A percentile compares a stretch with the other conserved stretches of the same genome.
Conservation (phyloP, 2,888 invertebrate species). For the Conomelus anceps region DNA sequence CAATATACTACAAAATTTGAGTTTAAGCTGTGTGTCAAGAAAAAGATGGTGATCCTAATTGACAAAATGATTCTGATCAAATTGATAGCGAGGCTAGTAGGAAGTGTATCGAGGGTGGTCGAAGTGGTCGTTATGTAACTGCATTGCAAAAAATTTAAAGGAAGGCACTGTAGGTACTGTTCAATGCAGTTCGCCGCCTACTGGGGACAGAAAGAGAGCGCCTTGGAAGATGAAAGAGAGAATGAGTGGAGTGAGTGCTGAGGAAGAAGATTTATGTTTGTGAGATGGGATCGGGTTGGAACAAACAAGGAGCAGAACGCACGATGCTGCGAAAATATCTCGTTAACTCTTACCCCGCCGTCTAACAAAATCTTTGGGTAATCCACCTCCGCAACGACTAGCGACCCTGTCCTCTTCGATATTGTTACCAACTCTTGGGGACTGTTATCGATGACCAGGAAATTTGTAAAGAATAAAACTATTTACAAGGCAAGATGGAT, state of each 20-base stretch:
- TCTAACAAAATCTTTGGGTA: neutral
- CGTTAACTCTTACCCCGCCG: neutral
- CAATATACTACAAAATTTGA: too few species aligned
- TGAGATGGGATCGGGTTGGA: neutral
- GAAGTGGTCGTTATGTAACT: neutral
- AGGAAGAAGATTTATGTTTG: neutral
- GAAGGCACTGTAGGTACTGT: neutral
- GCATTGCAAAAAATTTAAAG: neutral
- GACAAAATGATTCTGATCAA: neutral
- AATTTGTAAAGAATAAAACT: constrained; percentile 27
- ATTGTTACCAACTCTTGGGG: neutral
- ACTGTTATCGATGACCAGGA: constrained; percentile 23
- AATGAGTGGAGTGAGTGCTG: neutral
- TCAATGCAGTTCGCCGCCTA: neutral
- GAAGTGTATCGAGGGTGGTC: neutral
- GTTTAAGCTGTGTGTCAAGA: too few species aligned
- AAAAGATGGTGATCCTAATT: neutral
- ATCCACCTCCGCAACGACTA: neutral
- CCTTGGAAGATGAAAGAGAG: too few species aligned
- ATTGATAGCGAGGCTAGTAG: neutral
- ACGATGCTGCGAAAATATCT: neutral
- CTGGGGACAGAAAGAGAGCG: neutral
- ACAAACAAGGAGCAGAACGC: neutral
- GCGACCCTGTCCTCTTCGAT: neutral
- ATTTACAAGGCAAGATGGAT: constrained; percentile 20